Conservation (phyloP, 2,888 invertebrate genomes). For the Trypoxylon attenuatum region DNA sequence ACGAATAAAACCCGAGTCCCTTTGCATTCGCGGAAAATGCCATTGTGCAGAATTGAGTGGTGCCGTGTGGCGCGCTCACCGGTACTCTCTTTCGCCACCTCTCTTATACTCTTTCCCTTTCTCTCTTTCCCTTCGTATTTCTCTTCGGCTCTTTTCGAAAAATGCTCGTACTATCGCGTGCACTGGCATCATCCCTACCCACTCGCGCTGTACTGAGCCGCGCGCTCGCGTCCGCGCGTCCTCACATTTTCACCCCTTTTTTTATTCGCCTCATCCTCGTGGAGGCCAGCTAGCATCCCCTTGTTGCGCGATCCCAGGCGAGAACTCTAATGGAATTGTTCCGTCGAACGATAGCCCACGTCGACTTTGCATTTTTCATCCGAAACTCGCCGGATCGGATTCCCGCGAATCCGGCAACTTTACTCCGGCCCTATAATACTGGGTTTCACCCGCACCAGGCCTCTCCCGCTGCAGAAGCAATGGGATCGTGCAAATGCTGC, state of each 20-base stretch:
- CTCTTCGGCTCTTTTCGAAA: constrained; percentile 22
- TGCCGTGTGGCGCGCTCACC: not conserved
- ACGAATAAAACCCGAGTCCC: not conserved
- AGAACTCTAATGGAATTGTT: constrained; percentile 58
- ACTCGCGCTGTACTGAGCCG: not conserved
- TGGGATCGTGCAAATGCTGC: too few relatives aligned
- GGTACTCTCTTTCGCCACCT: not conserved
- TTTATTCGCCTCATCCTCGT: constrained; percentile 33
- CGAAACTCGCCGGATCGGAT: constrained; percentile 47
- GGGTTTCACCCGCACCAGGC: too few relatives aligned
- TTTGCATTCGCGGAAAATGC: not conserved
- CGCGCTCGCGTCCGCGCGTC: not conserved
- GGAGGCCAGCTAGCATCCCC: constrained; percentile 40
- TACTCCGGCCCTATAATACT: constrained; percentile 18
- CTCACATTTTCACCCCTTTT: constrained; percentile 4
- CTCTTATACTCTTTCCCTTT: not conserved
- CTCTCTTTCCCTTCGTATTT: not conserved
- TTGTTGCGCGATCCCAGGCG: constrained; percentile 54
- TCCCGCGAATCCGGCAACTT: constrained; percentile 28
- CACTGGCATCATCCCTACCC: not conserved
- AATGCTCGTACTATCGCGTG: constrained; percentile 16
- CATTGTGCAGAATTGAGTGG: not conserved
- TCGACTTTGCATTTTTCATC: constrained; percentile 55
- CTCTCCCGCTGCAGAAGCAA: constrained; percentile 21
- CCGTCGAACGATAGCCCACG: constrained; percentile 50